Evolutionary conservation across 2,113 vertebrate species (phyloP), one percentile per base, ranked within the genome.

Genomic region (Charina bottae): DNA sequence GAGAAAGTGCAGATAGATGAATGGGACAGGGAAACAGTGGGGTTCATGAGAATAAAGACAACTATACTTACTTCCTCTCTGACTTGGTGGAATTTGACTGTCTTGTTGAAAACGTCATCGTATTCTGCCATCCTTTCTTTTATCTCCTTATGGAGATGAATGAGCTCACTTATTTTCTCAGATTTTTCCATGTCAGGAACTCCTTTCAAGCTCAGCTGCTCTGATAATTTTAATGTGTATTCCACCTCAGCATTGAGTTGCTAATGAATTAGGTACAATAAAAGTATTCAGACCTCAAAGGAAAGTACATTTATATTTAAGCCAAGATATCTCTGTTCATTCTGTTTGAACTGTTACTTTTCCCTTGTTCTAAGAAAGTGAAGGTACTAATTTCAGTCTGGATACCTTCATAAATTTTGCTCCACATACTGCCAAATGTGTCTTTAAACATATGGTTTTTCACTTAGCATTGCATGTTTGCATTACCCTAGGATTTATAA

Each of bases 191-290:
- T 96, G n/a, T 94, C 26, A 4, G 96, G 95, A 86, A 96, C 96
- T 91, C 97, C 97, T 96, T 97, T 98, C 49, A 95, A 93, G 13
- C 90, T 94, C 92, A 98, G 91, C 54, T 96, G 93, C 93, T 98
- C 98, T 83, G 98, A 97, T 59, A 97, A 97, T 95, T 97, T 98
- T 92, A 97, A 88, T 89, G 98, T 83, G 56, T 97, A 96, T 78
- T 98, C 98, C 90, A 98, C 97, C 89, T 99, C 98, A 90, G 97
- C 96, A 59, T 97, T 97, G 87, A 99, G 95, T 97, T 98, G 97
- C 99, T 99, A 92, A 78, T 21, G 95, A 92, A 94, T 90, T 85
- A 85, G 58, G 37, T 37, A 64, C n/a, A 93, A 55, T 55, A 88
- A 78, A 88, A 89, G 90, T 91, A 91, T 19, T 60, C 42, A 58